Evolutionary conservation across 2,797 vertebrate species (phyloP).

Genomic region (Falco peregrinus): DNA sequence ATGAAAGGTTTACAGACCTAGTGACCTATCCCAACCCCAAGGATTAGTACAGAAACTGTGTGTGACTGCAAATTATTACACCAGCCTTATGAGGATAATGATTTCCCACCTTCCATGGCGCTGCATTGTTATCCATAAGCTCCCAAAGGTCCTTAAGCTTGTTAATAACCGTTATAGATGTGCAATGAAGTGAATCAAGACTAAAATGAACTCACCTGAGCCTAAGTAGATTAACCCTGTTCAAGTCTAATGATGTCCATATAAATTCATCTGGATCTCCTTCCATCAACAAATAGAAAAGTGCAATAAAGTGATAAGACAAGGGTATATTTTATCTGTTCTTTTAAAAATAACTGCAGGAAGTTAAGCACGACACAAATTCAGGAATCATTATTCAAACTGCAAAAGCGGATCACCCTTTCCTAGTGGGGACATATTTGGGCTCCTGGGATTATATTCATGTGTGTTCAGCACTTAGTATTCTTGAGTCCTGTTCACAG

Average conservation of each 20-base stretch:
- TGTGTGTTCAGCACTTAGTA: background rate
- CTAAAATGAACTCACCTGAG: constrained; percentile 99
- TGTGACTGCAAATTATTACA: constrained; percentile 88
- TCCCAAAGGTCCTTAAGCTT: constrained; percentile 97
- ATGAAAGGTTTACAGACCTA: constrained; percentile 77
- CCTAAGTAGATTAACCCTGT: constrained; percentile 94
- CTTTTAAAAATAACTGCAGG: background rate
- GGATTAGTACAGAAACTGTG: constrained; percentile 87
- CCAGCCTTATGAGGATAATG: constrained; percentile 94
- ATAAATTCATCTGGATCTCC: constrained; percentile 81
- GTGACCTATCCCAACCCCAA: constrained; percentile 85
- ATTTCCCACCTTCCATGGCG: constrained; percentile 83
- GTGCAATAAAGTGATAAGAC: background rate
- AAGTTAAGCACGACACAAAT: background rate
- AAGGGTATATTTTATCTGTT: background rate
- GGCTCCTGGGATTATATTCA: background rate
- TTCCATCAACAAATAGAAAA: constrained; percentile 71
- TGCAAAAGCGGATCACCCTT: background rate
- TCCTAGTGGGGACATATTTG: background rate
- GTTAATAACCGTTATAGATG: constrained; percentile 99
- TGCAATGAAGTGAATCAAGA: constrained; percentile 94
- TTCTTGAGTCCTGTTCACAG: background rate
- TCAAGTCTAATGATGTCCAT: constrained; percentile 70
- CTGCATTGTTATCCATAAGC: constrained; percentile 88
- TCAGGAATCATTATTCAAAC: background rate